These are phyloP conservation scores for Philonicus albiceps DNA, from an alignment of 2,888 invertebrate genomes.

Conservation along the genomic window DNA sequence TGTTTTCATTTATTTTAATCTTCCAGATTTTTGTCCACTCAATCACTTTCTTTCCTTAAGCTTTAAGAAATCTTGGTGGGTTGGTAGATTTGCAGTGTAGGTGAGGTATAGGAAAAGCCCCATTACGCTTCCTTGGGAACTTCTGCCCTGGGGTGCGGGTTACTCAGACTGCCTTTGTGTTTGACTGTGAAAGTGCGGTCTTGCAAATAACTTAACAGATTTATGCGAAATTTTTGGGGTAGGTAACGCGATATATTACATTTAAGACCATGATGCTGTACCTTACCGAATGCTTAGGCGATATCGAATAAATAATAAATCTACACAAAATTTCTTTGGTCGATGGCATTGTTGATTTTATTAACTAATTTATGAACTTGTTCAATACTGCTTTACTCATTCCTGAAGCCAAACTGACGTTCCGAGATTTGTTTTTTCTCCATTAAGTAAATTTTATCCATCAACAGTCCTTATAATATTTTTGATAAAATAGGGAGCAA, in stretches of 20 bases:
- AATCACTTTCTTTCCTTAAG: not conserved
- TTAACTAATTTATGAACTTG: not conserved
- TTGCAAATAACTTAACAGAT: not conserved
- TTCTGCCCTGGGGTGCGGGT: not conserved
- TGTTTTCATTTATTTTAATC: not conserved
- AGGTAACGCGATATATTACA: not conserved
- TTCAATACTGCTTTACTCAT: too few relatives aligned
- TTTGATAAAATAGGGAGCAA: too few relatives aligned
- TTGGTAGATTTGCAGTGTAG: not conserved
- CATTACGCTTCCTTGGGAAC: constrained; percentile 19
- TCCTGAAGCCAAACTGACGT: too few relatives aligned
- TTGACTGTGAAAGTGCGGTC: not conserved
- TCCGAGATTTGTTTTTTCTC: too few relatives aligned
- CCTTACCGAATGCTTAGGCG: constrained; percentile 43
- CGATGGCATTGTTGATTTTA: constrained; percentile 4
- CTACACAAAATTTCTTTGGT: constrained; percentile 36
- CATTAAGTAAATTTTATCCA: too few relatives aligned
- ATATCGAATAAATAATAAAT: constrained; percentile 33
- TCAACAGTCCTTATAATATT: too few relatives aligned
- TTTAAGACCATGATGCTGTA: constrained; percentile 38
- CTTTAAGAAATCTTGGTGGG: not conserved
- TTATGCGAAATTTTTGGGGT: not conserved
- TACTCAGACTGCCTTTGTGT: not conserved
- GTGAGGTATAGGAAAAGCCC: not conserved
- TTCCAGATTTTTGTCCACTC: not conserved